Evolutionary conservation across 2,888 invertebrate genomes (phyloP), one percentile per base, ranked within the genome.

Genomic region (Ormyrus rosae): DNA sequence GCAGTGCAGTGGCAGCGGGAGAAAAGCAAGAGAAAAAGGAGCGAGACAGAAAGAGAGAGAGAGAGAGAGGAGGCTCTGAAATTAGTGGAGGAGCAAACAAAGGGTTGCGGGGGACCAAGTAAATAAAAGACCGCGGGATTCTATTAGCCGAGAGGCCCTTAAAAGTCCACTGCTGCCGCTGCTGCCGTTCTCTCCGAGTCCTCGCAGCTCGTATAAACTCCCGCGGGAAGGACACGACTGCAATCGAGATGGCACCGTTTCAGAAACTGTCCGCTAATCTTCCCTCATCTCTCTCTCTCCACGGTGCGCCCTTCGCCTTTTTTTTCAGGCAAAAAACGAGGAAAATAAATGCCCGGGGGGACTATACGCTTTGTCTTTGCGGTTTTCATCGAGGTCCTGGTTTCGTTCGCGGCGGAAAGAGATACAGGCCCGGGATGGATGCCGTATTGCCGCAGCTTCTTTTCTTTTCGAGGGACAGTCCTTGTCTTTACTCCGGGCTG

Each of bases 61-160:
- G 63, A 76, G 64, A 82, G 80, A 53, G 81, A 81, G 80, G 72
- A 60, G 63, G 73, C 56, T 86, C 85, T 85, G 84, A 82, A 84
- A 86, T 82, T 81, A 81, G 81, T 58, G 76, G 69, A 72, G 85
- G 82, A 84, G 77, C 83, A 83, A 84, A 84, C 84, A 85, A 85
- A 84, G 85, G 82, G 82, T 75, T 83, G 83, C 81, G 84, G 81
- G 84, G 84, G 84, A 85, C 76, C 84, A 81, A 83, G 86, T 84
- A 87, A 88, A 89, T 86, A 87, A 87, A 88, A 85, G 85, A 83
- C 82, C 84, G 83, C 84, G 85, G 82, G 83, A 87, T 88, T 88
- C 89, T 88, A 88, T 88, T 88, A 88, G 86, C 85, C 84, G 67
- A 51, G 63, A 74, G 76, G 45, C 58, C 53, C 73, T 76, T 64